Evolutionary conservation across 2,888 invertebrate genomes (phyloP), one percentile per base, ranked within the genome.

Genomic region (Psylliodes chrysocephalus): DNA sequence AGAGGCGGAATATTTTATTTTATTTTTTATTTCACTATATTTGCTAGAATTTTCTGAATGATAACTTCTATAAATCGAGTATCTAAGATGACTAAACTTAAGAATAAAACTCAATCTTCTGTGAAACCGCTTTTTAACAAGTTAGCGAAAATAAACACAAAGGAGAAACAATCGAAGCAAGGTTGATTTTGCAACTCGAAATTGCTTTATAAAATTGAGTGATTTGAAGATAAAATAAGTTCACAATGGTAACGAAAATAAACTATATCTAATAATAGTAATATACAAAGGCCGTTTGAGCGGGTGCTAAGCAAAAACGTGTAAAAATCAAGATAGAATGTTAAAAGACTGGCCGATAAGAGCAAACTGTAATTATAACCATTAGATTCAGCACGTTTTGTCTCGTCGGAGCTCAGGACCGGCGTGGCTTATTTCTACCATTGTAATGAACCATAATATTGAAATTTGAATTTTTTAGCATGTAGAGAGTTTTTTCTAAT

Each of bases 311-410:
- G 59, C 66, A 65, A 67, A n/a, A 60, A 61, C 28, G 68, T 60
- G 62, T 68, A 70, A 70, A 70, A 71, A 71, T 71, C 70, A 63
- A 71, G 71, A 69, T 70, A 64, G 56, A 54, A 57, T 57, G 42
- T 52, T 59, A 59, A 64, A 71, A 69, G 63, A 63, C 60, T 65
- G 67, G 56, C 51, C 65, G 67, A 70, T 69, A 65, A 71, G 66
- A 70, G 64, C 44, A 57, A 68, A 70, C 60, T 65, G 68, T 71
- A 73, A 73, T 73, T 73, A 71, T 68, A 68, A 73, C 69, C 71
- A 72, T 72, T 73, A 72, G 70, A 68, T 57, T 66, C 67, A 64
- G 62, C 60, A 63, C 55, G 66, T 61, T 68, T 71, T 70, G 67
- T 70, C 40, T 22, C 67, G 68, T 70, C 68, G 66, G 67, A 70